Evolutionary conservation across 2,113 vertebrate genomes (phyloP).

Genomic region (Nipponia nippon): DNA sequence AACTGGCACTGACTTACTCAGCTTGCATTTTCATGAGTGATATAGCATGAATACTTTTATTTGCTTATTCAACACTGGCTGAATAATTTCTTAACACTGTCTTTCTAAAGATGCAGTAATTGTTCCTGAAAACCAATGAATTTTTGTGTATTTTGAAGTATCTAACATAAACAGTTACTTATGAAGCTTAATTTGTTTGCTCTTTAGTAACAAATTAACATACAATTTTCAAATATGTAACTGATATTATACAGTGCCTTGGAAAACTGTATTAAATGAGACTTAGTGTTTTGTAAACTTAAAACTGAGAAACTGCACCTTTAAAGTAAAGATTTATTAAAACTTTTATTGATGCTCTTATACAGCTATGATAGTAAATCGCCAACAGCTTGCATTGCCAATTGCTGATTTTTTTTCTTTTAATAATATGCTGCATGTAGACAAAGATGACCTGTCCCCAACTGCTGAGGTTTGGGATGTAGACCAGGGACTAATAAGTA

Average conservation of each 20-base stretch:
- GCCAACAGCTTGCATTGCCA: constrained; percentile 76
- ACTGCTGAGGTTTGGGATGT: constrained; percentile 86
- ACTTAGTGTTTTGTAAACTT: constrained; percentile 53
- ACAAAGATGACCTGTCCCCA: constrained; percentile 86
- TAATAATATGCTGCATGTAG: constrained; percentile 86
- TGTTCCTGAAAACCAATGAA: constrained; percentile 12
- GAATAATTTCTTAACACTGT: constrained; percentile 70
- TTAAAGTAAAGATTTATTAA: constrained; percentile 72
- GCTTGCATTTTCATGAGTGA: constrained; percentile 68
- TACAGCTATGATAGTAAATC: constrained; percentile 70
- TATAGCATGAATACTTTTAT: constrained; percentile 73
- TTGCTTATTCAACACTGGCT: constrained; percentile 76
- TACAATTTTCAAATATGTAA: constrained; percentile 29
- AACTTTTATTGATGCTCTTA: constrained; percentile 63
- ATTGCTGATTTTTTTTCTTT: constrained; percentile 82
- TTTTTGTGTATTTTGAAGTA: constrained; percentile 35
- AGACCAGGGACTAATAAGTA: constrained; percentile 86
- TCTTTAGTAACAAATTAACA: constrained; percentile 53
- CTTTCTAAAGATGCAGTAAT: constrained; percentile 79
- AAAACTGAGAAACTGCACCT: constrained; percentile 74
- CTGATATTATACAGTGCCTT: constrained; percentile 33
- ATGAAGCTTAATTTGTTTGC: constrained; percentile 51
- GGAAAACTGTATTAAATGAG: constrained; percentile 42
- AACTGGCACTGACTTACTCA: constrained; percentile 65
- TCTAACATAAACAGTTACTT: constrained; percentile 1